Conservation (phyloP, 2,113 vertebrate genomes). For the Enhydra lutris region DNA sequence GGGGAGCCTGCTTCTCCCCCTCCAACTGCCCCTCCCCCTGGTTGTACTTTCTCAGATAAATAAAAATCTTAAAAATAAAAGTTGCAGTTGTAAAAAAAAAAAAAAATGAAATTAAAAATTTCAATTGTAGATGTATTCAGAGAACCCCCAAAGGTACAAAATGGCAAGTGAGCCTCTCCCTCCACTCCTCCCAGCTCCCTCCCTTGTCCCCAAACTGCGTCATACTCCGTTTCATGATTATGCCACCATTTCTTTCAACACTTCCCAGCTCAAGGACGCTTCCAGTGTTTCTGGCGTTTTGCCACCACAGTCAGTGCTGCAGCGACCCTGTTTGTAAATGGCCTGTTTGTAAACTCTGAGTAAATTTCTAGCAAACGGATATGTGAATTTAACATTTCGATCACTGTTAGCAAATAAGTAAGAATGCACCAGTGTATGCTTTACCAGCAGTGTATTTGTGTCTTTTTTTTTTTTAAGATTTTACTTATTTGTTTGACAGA, state of each 20-base stretch:
- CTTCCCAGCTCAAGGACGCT: not conserved
- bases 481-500: too few species aligned
- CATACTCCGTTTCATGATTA: not conserved
- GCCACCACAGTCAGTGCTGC: not conserved
- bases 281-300: not conserved
- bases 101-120: not conserved
- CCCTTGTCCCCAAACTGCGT: not conserved
- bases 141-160: not conserved
- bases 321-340: not conserved
- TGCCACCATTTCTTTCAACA: not conserved
- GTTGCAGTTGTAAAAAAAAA: not conserved
- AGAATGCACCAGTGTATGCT: not conserved
- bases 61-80: not conserved
- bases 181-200: not conserved
- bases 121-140: not conserved
- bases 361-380: not conserved
- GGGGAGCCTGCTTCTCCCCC: not conserved
- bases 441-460: not conserved
- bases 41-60: not conserved
- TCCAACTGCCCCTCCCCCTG: not conserved
- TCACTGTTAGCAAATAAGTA: not conserved
- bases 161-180: not conserved
- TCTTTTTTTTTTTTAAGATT: not conserved
- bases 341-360: not conserved
- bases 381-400: not conserved